These are phyloP conservation scores for Buphagus erythrorhynchus DNA, from an alignment of 2,797 vertebrate species.

Conservation along the genomic window DNA sequence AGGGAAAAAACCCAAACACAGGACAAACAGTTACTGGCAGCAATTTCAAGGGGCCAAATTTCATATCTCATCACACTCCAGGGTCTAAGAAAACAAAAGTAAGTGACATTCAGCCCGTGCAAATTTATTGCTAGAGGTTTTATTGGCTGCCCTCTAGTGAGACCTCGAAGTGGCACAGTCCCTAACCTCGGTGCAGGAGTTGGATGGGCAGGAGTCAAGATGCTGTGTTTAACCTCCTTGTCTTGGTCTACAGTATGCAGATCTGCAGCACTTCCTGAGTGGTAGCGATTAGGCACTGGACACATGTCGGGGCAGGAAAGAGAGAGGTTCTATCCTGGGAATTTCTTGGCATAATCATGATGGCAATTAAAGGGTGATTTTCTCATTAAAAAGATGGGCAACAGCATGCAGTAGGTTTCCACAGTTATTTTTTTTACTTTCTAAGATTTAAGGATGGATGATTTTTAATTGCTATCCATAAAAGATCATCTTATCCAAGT, in stretches of 20 bases:
- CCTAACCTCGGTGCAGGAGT: not conserved
- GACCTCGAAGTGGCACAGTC: not conserved
- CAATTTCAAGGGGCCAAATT: not conserved
- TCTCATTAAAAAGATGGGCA: not conserved
- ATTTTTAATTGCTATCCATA: not conserved
- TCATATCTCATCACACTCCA: not conserved
- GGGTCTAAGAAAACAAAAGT: not conserved
- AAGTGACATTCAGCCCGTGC: rapidly evolving
- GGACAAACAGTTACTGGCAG: not conserved
- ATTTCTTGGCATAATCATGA: not conserved
- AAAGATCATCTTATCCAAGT: not conserved
- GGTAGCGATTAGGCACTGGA: not conserved
- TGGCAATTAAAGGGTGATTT: not conserved
- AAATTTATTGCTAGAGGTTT: not conserved
- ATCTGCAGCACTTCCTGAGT: not conserved
- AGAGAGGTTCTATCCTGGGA: not conserved
- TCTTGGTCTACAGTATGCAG: not conserved
- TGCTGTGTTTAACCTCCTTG: not conserved
- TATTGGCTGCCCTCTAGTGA: slow-evolving; percentile 30
- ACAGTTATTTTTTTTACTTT: not conserved
- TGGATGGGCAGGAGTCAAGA: not conserved
- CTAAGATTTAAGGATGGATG: not conserved
- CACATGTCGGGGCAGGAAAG: not conserved
- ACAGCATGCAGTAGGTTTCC: not conserved
- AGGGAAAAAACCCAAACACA: not conserved